phyloP scores from a whole-genome alignment of 2,888 invertebrate species.

The Diarsia dahlii region DNA sequence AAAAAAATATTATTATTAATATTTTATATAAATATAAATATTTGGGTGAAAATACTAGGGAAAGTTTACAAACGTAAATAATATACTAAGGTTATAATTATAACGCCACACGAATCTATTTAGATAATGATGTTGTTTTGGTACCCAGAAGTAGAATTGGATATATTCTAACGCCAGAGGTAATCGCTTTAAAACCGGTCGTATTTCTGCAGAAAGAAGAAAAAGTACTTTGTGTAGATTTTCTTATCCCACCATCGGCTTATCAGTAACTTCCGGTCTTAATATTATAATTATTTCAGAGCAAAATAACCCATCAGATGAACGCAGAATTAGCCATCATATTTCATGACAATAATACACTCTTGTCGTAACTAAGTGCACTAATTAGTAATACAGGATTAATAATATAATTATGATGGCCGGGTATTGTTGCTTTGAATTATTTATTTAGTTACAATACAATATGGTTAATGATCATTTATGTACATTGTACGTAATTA shows the following conservation, averaged over 20 bases:
- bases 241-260: neutral
- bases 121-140: neutral
- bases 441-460: conserved; percentile 23
- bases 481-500: neutral
- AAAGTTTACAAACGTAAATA: too few relatives aligned
- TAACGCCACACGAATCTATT: neutral
- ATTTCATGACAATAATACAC: neutral
- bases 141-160: neutral
- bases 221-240: neutral
- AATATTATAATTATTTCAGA: neutral
- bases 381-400: conserved; percentile 37
- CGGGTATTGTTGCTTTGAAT: conserved; percentile 10
- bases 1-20: too few relatives aligned
- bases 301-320: too few relatives aligned
- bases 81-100: neutral
- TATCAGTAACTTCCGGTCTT: neutral
- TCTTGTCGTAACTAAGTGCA: conserved; percentile 3
- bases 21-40: too few relatives aligned
- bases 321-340: neutral
- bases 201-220: neutral
- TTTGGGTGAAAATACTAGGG: too few relatives aligned
- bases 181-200: neutral
- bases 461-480: neutral
- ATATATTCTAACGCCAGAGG: neutral
- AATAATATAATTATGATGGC: conserved; percentile 25